Base-by-base conservation (phyloP, 2,113 vertebrate species). In the Reinhardtius hippoglossoides region DNA sequence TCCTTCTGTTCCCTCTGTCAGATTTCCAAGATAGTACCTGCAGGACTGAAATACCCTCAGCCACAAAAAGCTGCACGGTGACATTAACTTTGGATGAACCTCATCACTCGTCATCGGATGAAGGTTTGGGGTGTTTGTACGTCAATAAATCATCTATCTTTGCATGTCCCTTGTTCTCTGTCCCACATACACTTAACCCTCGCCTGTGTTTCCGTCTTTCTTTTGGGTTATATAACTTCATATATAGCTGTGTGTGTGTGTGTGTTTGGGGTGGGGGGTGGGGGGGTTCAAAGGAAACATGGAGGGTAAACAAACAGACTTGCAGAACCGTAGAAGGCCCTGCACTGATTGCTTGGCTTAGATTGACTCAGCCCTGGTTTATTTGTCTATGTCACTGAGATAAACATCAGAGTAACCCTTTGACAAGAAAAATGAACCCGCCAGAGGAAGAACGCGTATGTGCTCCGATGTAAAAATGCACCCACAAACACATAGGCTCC, bases 361-460 rank as follows among this genome's bases (percentile, higher is more conserved):
- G 82, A 90, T 86, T 76, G 80, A 80, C 74, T 89, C 87, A 82
- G 76, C 79, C 74, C 55, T 67, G 72, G 85, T 91, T 92, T 92
- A 91, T 94, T 94, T 94, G 91, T 92, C 86, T 86, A 87, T 88
- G 91, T 90, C 85, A 74, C 46, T 4, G 80, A 89, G 91, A 92
- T 92, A 92, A 91, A 91, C 91, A 93, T 92, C 91, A 72, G 78
- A 81, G 67, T 26, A 77, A 74, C 61, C 72, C 83, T 81, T 63
- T n/a, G 13, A 90, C 76, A 74, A 83, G 87, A 87, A 86, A 88
- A 89, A 83, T 79, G 48, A 88, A 86, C 75, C 78, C 77, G 40
- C 50, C 31, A 78, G 77, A 71, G 79, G 83, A 86, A 73, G 74
- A 94, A 94, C 82, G 60, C 85, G 73, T 62, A 65, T 74, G 71